phyloP scores from a whole-genome alignment of 2,113 vertebrate genomes.

The Azemiops feae region DNA sequence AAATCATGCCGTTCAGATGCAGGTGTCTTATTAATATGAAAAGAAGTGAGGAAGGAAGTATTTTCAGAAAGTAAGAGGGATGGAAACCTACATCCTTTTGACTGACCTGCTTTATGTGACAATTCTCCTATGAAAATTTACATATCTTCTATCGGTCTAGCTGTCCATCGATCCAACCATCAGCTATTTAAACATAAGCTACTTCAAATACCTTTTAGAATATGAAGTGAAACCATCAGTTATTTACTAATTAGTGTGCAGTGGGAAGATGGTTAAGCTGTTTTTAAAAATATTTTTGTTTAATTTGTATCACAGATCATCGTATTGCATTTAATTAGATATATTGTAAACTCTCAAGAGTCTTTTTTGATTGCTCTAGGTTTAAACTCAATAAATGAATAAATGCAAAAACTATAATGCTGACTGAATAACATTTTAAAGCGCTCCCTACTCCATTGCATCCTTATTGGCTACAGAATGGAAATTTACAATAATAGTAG shows the following conservation, averaged over 20 bases:
- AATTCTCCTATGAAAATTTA: background rate
- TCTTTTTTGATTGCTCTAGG: background rate
- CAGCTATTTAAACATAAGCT: background rate
- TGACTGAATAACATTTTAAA: background rate
- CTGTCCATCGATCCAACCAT: background rate
- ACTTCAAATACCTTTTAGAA: background rate
- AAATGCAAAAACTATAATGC: background rate
- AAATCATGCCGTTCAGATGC: conserved; percentile 47
- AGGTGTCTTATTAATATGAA: conserved; percentile 59
- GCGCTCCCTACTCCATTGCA: background rate
- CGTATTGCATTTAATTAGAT: background rate
- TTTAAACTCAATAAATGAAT: background rate
- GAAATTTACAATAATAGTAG: background rate
- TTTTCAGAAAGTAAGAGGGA: background rate
- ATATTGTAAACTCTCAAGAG: background rate
- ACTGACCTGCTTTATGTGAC: background rate
- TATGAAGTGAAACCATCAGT: background rate
- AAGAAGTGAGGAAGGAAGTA: background rate
- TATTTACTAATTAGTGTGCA: background rate
- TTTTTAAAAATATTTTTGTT: background rate
- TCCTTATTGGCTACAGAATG: background rate
- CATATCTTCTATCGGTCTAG: background rate
- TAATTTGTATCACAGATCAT: background rate
- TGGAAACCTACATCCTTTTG: background rate
- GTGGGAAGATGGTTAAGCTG: background rate